phyloP scores from a whole-genome alignment of 2,113 vertebrate species.

The Vombatus ursinus region DNA sequence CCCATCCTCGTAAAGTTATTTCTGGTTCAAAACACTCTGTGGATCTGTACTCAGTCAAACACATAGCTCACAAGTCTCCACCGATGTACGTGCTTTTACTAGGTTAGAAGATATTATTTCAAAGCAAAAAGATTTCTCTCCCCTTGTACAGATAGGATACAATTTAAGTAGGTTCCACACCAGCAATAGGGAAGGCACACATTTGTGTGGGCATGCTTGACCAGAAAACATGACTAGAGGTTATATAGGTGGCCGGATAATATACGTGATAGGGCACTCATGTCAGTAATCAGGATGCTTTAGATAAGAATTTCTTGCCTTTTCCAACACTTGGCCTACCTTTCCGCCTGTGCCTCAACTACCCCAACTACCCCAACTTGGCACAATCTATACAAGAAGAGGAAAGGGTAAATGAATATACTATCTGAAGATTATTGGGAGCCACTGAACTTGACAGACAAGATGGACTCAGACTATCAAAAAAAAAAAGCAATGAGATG shows the following conservation, averaged over 20 bases:
- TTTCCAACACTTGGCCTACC: background rate
- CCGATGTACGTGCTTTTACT: background rate
- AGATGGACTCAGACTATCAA: background rate
- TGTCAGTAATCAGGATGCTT: background rate
- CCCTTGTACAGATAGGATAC: background rate
- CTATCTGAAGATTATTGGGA: background rate
- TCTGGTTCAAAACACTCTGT: background rate
- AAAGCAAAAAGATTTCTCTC: background rate
- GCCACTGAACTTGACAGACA: background rate
- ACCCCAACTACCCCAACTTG: background rate
- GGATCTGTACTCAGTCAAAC: background rate
- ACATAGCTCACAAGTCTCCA: background rate
- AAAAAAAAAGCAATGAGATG: too few species aligned
- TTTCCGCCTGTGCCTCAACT: background rate
- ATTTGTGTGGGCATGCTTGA: background rate
- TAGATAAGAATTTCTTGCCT: background rate
- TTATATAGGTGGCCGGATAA: background rate
- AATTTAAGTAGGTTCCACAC: background rate
- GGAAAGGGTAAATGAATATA: background rate
- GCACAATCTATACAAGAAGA: background rate
- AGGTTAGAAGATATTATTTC: background rate
- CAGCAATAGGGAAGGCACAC: background rate
- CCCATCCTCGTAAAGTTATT: background rate
- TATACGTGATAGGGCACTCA: background rate
- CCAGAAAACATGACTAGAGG: background rate